Evolutionary conservation across 2,888 invertebrate species (phyloP), one percentile per base, ranked within the genome.

Genomic region (Eilema caniola): DNA sequence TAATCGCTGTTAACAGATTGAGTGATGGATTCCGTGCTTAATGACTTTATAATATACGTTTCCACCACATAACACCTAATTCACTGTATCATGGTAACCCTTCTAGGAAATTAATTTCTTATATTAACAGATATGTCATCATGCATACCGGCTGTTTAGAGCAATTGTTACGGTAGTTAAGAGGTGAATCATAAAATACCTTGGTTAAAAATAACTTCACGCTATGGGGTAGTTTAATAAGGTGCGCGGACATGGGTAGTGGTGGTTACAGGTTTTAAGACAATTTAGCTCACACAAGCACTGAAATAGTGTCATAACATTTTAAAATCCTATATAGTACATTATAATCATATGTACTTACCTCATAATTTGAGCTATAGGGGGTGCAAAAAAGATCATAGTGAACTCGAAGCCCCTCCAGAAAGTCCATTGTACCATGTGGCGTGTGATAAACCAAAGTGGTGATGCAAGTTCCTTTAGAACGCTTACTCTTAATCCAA

Each of bases 341-440:
- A 14, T 24, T 37, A 14, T 56, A 56, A 10, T 56, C 56, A 62
- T n/a, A n/a, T 5, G 11, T 69, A 72, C 3, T 2, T 28, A 28
- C 93, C 87, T 89, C 28, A 93, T 72, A 23, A 90, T 3, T 62
- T 85, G 79, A 14, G 93, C 92, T 2, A 92, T 10, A 20, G 78
- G 83, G 0, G 93, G 93, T 3, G 90, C 56, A n/a, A 92, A 88
- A 70, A 93, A 92, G 66, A 92, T 88, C 78, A 89, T 82, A 11
- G 85, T 86, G 75, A 93, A 91, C 69, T 93, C 92, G 0, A 93
- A 81, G 0, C 93, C 93, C 31, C 93, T 84, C 89, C 90, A 87
- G 77, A 93, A 92, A 5, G 88, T 90, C 90, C 90, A 93, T 66
- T 87, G 88, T 10, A 91, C 90, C 93, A 93, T 93, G 79, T 93